Percentiles rank a stretch among this genome's conserved stretches.
These are phyloP conservation scores for Dromius quadrimaculatus DNA, from an alignment of 2,888 invertebrate genomes.

Conservation along the genomic window DNA sequence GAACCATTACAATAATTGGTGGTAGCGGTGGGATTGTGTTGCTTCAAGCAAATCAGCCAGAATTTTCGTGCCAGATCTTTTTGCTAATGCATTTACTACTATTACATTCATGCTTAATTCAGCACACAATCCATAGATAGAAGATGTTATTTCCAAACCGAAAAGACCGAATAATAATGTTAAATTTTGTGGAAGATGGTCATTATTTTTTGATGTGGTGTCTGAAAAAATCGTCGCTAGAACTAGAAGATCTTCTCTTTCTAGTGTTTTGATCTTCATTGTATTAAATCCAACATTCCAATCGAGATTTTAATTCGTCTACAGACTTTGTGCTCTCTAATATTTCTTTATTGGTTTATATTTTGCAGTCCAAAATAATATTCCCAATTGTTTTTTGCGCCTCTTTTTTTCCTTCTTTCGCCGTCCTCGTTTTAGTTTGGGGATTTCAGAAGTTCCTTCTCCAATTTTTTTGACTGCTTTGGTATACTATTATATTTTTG, in stretches of 20 bases:
- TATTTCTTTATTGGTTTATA: conserved; percentile 84
- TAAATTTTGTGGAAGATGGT: conserved; percentile 72
- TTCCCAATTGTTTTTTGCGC: conserved; percentile 49
- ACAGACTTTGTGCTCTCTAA: conserved; percentile 80
- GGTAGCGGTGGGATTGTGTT: conserved; percentile 93
- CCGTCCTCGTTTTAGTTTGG: conserved; percentile 45
- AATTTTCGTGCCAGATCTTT: conserved; percentile 86
- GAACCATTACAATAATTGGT: too few relatives aligned
- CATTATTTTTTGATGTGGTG: conserved; percentile 73
- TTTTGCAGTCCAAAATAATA: conserved; percentile 80
- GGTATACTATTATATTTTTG: conserved; percentile 66
- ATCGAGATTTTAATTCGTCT: conserved; percentile 79
- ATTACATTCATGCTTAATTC: conserved; percentile 88
- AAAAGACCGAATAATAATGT: conserved; percentile 79
- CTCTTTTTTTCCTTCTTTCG: conserved; percentile 57
- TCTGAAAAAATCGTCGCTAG: conserved; percentile 70
- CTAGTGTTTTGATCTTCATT: conserved; percentile 64
- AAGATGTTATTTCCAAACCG: conserved; percentile 87
- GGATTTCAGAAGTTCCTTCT: conserved; percentile 41
- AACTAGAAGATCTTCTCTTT: conserved; percentile 59
- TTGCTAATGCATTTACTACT: conserved; percentile 91
- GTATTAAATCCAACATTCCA: conserved; percentile 78
- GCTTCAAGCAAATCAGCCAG: conserved; percentile 89
- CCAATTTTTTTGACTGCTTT: conserved; percentile 46
- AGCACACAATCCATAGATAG: conserved; percentile 88